Evolutionary conservation across 1,140 invertebrate species (phyloP).

Genomic region (Copidosoma floridanum): DNA sequence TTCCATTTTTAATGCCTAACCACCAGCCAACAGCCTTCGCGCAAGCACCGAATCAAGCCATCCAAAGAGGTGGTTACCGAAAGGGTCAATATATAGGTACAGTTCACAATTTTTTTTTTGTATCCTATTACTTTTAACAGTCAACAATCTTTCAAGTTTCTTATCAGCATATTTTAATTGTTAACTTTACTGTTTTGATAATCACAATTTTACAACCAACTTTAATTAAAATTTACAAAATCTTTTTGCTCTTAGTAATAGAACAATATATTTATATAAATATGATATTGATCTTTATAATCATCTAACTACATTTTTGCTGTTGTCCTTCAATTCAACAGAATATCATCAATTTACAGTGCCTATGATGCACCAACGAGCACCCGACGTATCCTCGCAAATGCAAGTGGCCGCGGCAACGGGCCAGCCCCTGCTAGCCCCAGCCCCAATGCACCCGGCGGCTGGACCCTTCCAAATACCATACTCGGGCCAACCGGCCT

Average conservation of each 20-base stretch:
- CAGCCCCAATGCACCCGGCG: conserved; percentile 64
- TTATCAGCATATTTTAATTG: no score
- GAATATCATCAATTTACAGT: conserved; percentile 56
- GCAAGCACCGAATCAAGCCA: conserved; percentile 48
- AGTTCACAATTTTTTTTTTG: no score
- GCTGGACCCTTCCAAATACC: conserved; percentile 59
- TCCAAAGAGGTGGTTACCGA: conserved; percentile 54
- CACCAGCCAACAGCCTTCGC: conserved; percentile 56
- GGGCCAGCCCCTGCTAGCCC: conserved; percentile 78
- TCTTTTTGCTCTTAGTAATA: not conserved
- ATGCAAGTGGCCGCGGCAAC: conserved; percentile 71
- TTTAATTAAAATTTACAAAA: not conserved
- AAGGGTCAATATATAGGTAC: conserved; percentile 53
- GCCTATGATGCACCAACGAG: conserved; percentile 60
- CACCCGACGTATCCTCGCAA: conserved; percentile 65
- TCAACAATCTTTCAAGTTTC: no score
- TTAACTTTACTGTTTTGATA: no score
- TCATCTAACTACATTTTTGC: not conserved
- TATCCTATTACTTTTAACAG: no score
- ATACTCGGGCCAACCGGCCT: conserved; percentile 58
- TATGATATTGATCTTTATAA: not conserved
- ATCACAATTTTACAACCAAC: no score
- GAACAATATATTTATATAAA: not conserved
- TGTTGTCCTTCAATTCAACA: not conserved
- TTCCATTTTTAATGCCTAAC: conserved; percentile 57